Percentiles rank a stretch among this genome's conserved stretches.
phyloP scores from a whole-genome alignment of 1,140 invertebrate genomes.

The Ceratosolen solmsi region DNA sequence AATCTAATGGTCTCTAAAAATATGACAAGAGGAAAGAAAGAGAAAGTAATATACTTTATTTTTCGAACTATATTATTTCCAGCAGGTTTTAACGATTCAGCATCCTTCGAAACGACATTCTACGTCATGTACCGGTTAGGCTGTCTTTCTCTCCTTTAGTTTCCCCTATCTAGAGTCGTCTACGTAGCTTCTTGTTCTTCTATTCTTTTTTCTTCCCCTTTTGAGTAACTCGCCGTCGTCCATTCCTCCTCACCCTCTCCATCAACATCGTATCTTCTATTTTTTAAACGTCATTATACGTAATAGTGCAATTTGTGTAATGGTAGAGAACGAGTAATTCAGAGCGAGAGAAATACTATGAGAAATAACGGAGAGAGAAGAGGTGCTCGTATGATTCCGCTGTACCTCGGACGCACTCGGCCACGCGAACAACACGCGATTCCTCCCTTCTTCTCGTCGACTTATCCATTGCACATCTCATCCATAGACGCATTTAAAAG shows the following conservation, averaged over 20 bases:
- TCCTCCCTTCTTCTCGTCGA: conserved; percentile 46
- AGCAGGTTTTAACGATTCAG: conserved; percentile 27
- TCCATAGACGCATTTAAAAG: background rate
- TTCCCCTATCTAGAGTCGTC: background rate
- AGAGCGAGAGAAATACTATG: background rate
- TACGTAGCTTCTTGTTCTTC: background rate
- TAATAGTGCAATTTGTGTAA: conserved; percentile 68
- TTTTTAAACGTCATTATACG: conserved; percentile 59
- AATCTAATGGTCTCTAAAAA: background rate
- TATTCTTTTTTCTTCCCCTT: conserved; percentile 3
- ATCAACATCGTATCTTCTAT: conserved; percentile 16
- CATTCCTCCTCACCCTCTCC: background rate
- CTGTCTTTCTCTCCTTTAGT: background rate
- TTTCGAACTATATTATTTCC: background rate
- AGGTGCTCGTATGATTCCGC: conserved; percentile 58
- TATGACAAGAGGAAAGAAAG: background rate
- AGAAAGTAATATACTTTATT: conserved; percentile 37
- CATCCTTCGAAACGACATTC: conserved; percentile 36
- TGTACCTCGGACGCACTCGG: conserved; percentile 59
- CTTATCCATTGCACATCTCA: background rate
- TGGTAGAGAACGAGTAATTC: conserved; percentile 45
- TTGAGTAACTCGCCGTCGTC: background rate
- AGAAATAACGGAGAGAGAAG: background rate
- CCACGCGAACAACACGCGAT: conserved; percentile 71
- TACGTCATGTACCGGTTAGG: background rate